Base-by-base conservation (phyloP, 2,888 invertebrate species). In the Xanthia icteritia region DNA sequence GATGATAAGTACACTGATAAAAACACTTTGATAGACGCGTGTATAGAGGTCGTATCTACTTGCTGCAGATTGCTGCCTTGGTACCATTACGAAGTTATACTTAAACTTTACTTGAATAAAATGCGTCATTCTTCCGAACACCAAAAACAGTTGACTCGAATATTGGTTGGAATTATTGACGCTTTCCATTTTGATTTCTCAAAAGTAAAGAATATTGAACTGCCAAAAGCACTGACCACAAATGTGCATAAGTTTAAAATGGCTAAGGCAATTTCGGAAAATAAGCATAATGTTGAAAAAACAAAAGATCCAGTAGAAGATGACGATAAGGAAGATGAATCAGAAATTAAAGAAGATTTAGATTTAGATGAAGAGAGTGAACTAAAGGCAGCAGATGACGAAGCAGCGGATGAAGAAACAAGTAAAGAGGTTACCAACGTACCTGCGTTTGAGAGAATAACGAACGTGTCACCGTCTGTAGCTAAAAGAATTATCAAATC, bases 171-270 rank as follows among this genome's bases (percentile, higher is more conserved):
- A 0, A 98, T 99, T 81, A 96, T 99, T 83, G 99, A 99, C 92
- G 97, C 98, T 0, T 99, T 99, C 91, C 99, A 99, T 95, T 99
- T 98, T 93, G 98, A 99, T 95, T 96, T 99, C 69, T 97, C 97
- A 0, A 97, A 98, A 92, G 97, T 92, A 0, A 93, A 95, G 86
- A 90, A 93, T 70, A 93, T 94, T 76, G 94, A 95, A 81, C 82
- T 95, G 45, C 95, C 95, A 2, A 94, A 95, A 92, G 91, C 93
- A 54, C 89, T 96, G 61, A 89, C 92, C 15, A 89, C 88, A 80
- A 94, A 92, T 85, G 87, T 94, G 86, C 91, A 84, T 87, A 89
- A 27, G 81, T 83, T 17, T 86, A 86, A 89, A 82, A 85, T 89
- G 82, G 73, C 85, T 51, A 82, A 88, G 58, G 82, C 88, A 90